phyloP scores from a whole-genome alignment of 2,113 vertebrate genomes.

The Halichoerus grypus region DNA sequence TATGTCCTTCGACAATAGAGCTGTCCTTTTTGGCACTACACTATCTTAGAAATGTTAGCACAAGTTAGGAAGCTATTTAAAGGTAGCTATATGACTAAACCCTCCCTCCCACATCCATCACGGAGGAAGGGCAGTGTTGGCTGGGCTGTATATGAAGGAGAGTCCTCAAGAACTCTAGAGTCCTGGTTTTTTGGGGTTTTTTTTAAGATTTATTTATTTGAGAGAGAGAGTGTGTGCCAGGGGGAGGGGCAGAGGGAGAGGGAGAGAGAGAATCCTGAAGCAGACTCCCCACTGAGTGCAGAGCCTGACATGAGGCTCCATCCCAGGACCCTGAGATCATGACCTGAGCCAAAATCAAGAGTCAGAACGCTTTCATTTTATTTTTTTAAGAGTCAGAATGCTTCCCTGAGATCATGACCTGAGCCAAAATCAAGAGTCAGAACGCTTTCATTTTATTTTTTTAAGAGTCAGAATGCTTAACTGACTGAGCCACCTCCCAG shows the following conservation, averaged over 20 bases:
- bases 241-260: neutral
- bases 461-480: neutral
- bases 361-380: too few relatives aligned
- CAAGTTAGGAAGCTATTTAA: neutral
- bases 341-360: neutral
- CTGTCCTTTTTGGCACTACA: neutral
- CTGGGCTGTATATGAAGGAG: neutral
- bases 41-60: neutral
- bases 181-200: neutral
- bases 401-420: neutral
- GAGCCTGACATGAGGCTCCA: neutral
- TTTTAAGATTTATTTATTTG: neutral
- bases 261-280: neutral
- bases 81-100: neutral
- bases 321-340: neutral
- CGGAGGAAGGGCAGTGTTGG: accelerated
- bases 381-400: too few relatives aligned
- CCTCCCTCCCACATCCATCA: neutral
- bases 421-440: neutral
- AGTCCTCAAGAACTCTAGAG: neutral
- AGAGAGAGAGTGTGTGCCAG: neutral
- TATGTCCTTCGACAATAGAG: neutral
- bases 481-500: neutral
- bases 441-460: too few relatives aligned
- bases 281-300: neutral